Percentiles rank a stretch among this genome's conserved stretches.
Evolutionary conservation across 2,888 invertebrate genomes (phyloP).

Genomic region (Hypsopygia costalis): DNA sequence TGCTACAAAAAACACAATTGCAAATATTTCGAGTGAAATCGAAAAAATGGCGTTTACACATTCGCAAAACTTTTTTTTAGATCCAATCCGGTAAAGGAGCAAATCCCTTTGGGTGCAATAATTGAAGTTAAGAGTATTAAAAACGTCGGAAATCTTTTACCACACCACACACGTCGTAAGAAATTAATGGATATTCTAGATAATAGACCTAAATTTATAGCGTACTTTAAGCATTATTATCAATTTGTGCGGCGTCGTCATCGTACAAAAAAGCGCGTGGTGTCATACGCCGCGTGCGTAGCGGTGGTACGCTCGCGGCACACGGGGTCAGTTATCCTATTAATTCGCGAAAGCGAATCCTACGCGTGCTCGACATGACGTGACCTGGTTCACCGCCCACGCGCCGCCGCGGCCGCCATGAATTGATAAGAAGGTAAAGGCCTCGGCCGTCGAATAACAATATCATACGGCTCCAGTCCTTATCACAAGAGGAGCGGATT

Average conservation of each 20-base stretch:
- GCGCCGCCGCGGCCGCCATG: neutral
- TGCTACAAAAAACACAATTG: no score
- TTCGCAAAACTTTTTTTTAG: no score
- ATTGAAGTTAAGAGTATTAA: no score
- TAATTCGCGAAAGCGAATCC: conserved; percentile 3
- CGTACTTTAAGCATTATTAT: neutral
- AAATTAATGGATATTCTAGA: no score
- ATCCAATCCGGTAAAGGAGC: no score
- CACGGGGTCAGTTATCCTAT: conserved; percentile 4
- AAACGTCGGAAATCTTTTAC: no score
- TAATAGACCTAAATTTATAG: no score
- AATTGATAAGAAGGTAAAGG: neutral
- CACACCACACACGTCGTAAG: no score
- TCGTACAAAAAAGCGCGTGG: neutral
- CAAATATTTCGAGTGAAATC: no score
- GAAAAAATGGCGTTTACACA: no score
- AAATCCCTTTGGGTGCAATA: no score
- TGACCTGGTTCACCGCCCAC: neutral
- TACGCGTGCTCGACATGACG: neutral
- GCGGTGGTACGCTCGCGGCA: neutral
- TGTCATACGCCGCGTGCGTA: neutral
- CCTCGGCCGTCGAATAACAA: neutral
- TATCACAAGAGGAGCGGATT: no score
- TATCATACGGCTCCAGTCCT: neutral
- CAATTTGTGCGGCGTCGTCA: neutral